Conservation (phyloP, 2,113 vertebrate genomes). For the Gambusia holbrooki region DNA sequence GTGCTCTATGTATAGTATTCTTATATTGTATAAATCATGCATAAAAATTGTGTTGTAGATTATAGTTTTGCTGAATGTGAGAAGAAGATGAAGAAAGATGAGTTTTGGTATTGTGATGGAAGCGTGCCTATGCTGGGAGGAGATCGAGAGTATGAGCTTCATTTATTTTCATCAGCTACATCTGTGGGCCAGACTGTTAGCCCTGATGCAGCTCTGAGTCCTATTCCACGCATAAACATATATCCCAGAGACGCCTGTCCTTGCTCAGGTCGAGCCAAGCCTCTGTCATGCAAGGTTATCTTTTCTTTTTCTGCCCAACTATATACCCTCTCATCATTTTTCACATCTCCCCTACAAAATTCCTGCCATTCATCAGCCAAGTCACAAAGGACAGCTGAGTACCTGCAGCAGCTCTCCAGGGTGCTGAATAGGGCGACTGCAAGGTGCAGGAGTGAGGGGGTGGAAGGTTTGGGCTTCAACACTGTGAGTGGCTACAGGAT, state of each 20-base stretch:
- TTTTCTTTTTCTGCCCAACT: slow-evolving; percentile 48
- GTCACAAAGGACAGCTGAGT: slow-evolving; percentile 60
- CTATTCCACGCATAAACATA: slow-evolving; percentile 66
- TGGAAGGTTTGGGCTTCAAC: slow-evolving; percentile 57
- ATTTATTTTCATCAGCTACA: slow-evolving; percentile 76
- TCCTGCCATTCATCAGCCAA: slow-evolving; percentile 68
- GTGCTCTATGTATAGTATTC: slow-evolving; percentile 2
- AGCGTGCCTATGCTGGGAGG: slow-evolving; percentile 39
- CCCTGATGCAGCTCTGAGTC: slow-evolving; percentile 56
- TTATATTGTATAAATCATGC: slow-evolving; percentile 27
- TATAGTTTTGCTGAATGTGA: slow-evolving; percentile 22
- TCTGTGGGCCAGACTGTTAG: slow-evolving; percentile 60
- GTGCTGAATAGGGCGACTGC: slow-evolving; percentile 77
- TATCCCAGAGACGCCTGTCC: slow-evolving; percentile 60
- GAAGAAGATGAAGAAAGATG: slow-evolving; percentile 40
- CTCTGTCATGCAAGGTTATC: slow-evolving; percentile 66
- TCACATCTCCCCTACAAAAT: slow-evolving; percentile 54
- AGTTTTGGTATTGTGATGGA: slow-evolving; percentile 46
- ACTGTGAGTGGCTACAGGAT: slow-evolving; percentile 62
- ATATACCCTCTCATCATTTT: slow-evolving; percentile 46
- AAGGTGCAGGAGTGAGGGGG: slow-evolving; percentile 43
- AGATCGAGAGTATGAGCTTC: slow-evolving; percentile 51
- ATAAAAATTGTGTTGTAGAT: slow-evolving; percentile 33
- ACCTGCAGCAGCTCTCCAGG: slow-evolving; percentile 81
- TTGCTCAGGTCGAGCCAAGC: slow-evolving; percentile 55